Percentiles rank a stretch among this genome's conserved stretches.
Evolutionary conservation across 1,140 invertebrate species (phyloP).

Genomic region (Cyphomyrmex costatus): DNA sequence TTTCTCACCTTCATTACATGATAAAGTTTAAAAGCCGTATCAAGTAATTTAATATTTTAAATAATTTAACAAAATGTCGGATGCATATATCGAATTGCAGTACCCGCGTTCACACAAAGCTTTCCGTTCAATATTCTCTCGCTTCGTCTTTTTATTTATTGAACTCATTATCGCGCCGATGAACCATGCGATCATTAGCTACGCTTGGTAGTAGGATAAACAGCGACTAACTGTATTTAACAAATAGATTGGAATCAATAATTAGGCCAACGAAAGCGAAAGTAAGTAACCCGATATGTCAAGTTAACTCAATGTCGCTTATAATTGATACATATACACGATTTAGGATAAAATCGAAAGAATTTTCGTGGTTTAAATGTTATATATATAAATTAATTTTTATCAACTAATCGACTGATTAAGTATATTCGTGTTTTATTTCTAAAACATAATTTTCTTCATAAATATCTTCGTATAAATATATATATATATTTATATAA

Average conservation of each 20-base stretch:
- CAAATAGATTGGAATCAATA: conserved; percentile 77
- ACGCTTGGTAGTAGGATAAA: conserved; percentile 67
- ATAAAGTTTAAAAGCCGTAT: not conserved
- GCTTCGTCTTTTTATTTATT: conserved; percentile 57
- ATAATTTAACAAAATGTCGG: too few species aligned
- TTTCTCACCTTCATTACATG: not conserved
- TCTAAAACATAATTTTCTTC: not conserved
- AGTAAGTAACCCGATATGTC: conserved; percentile 36
- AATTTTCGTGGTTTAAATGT: not conserved
- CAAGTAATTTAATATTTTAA: conserved; percentile 30
- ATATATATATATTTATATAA: not conserved
- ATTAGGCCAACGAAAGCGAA: conserved; percentile 75
- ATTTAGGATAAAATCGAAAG: not conserved
- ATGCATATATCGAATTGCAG: conserved; percentile 32
- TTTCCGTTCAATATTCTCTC: conserved; percentile 30
- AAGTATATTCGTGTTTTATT: not conserved
- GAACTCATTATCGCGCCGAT: conserved; percentile 60
- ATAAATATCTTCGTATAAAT: not conserved
- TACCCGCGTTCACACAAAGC: conserved; percentile 26
- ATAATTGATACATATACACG: not conserved
- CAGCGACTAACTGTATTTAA: conserved; percentile 76
- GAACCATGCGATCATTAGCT: conserved; percentile 72
- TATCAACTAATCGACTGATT: not conserved
- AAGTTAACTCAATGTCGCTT: conserved; percentile 22
- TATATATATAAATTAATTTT: not conserved